Evolutionary conservation across 2,797 vertebrate genomes (phyloP).

Genomic region (Enteromius radiatus): DNA sequence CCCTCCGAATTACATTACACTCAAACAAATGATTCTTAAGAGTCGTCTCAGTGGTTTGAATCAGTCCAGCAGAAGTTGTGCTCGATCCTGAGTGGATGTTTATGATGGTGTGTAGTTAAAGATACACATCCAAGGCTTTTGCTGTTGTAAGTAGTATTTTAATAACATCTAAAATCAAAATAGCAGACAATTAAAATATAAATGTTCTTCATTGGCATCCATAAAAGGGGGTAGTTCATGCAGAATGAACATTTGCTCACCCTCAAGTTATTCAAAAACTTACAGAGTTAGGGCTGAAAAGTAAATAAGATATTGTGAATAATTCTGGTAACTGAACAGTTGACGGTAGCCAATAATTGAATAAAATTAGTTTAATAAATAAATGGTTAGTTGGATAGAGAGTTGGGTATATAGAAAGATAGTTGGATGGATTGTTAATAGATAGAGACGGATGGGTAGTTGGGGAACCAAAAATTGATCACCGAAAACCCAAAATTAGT

Average conservation of each 20-base stretch:
- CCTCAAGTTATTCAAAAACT: neutral
- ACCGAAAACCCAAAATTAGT: neutral
- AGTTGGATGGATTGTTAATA: neutral
- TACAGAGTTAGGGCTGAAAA: neutral
- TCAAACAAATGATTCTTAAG: neutral
- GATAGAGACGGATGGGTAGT: neutral
- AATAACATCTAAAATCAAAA: neutral
- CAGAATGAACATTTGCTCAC: neutral
- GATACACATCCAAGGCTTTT: neutral
- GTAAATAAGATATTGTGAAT: neutral
- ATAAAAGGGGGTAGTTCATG: neutral
- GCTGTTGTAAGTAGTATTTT: neutral
- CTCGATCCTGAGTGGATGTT: neutral
- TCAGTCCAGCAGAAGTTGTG: neutral
- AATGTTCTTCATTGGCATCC: neutral
- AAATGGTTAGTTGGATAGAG: neutral
- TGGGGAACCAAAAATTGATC: neutral
- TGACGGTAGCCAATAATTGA: no score
- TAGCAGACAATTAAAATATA: neutral
- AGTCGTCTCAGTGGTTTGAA: neutral
- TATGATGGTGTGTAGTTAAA: neutral
- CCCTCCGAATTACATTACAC: neutral
- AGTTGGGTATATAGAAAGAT: no score
- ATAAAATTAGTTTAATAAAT: neutral
- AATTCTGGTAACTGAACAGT: neutral